Evolutionary conservation across 1,140 invertebrate genomes (phyloP), one percentile per base, ranked within the genome.

Genomic region (Heterodera carotae): DNA sequence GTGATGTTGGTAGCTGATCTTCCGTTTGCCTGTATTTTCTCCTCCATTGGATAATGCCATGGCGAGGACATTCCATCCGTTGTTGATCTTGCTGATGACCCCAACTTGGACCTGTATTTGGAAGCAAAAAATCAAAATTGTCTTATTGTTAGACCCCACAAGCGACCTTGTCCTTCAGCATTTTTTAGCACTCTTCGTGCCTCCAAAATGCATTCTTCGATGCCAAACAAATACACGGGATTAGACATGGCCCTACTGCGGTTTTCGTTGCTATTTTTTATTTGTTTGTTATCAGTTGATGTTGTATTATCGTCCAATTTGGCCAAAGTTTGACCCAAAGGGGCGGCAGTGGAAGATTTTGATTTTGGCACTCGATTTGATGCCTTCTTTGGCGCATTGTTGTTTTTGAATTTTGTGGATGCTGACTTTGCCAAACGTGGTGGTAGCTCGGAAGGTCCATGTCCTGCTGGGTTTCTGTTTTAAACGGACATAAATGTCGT

Each of bases 121-220:
- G 12, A 18, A 53, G 22, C 48, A 22, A 18, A 53, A 53, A 53
- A 22, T 22, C 4, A 15, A 53, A 53, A 53, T 15, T 15, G 18
- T 0, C 10, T 53, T 53, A 22, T 12, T 12, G 18, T 12, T 18
- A 18, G 12, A 53, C 6, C 39, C 12, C 39, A 8, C 39, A n/a
- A n/a, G 36, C 18, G 12, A 53, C 48, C 48, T 15, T 53, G 12
- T 53, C 22, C 62, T 15, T 29, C 62, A 15, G 10, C 62, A 18
- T 34, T 34, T 34, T 66, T 66, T 0, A 66, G 62, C 62, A 66
- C 8, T 34, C 10, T 66, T 22, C 31, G 12, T 10, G 73, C 93
- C 0, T 93, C 92, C 62, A 97, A 89, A 84, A 98, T 96, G 88
- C 95, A 97, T 88, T 97, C 94, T 89, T 99, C 96, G 2, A 98